Conservation (phyloP, 1,140 invertebrate genomes). For the Ditylenchus dipsaci region DNA sequence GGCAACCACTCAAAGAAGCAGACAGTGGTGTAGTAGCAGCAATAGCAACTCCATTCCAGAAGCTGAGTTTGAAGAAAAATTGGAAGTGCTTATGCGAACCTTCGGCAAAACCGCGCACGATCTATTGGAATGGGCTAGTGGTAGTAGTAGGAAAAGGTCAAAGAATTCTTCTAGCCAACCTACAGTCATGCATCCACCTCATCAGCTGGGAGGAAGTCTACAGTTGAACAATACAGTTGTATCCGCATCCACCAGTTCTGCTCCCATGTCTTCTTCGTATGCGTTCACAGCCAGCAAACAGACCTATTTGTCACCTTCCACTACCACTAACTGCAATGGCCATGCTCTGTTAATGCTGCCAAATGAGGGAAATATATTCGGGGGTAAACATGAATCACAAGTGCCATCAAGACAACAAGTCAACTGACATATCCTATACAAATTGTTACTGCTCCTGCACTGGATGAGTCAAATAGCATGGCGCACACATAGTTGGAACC, state of each 20-base stretch:
- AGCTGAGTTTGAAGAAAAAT: neutral
- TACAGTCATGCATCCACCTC: too few relatives aligned
- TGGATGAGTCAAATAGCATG: neutral
- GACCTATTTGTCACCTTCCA: neutral
- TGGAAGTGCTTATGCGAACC: neutral
- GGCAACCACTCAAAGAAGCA: neutral
- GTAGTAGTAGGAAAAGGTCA: too few relatives aligned
- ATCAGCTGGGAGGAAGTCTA: too few relatives aligned
- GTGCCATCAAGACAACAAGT: neutral
- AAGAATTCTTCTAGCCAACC: too few relatives aligned
- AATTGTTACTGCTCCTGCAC: neutral
- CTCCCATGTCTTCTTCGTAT: neutral
- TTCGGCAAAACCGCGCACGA: neutral
- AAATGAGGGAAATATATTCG: neutral
- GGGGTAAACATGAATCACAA: too few relatives aligned
- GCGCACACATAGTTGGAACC: constrained; percentile 1
- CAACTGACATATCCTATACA: neutral
- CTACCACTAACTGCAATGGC: neutral
- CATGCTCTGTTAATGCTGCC: neutral
- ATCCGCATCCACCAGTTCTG: neutral
- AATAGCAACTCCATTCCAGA: neutral
- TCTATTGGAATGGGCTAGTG: neutral
- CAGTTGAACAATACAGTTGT: too few relatives aligned
- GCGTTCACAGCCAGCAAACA: neutral
- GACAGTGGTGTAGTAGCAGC: neutral